phyloP scores from a whole-genome alignment of 2,888 invertebrate genomes.

The Sphaerophoria taeniata region DNA sequence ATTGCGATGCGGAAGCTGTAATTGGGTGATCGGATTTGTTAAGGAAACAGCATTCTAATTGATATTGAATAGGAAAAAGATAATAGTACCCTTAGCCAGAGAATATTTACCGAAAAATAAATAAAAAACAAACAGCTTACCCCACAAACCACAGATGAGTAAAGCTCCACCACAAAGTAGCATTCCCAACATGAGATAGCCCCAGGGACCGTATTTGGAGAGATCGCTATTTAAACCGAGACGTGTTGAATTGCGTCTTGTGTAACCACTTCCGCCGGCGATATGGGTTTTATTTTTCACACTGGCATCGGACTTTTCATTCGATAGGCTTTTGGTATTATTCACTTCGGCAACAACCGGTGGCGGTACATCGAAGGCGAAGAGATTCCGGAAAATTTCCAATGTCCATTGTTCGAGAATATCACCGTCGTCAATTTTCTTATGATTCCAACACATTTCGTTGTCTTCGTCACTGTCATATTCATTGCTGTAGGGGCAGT shows the following conservation, averaged over 20 bases:
- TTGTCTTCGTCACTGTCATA: constrained; percentile 84
- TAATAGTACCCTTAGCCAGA: constrained; percentile 65
- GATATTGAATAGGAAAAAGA: constrained; percentile 31
- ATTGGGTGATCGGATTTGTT: constrained; percentile 79
- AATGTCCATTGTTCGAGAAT: constrained; percentile 81
- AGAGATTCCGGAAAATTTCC: constrained; percentile 81
- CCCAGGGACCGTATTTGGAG: constrained; percentile 89
- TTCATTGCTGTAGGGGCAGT: constrained; percentile 87
- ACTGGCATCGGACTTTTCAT: constrained; percentile 37
- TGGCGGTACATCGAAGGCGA: constrained; percentile 79
- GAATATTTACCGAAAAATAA: constrained; percentile 1
- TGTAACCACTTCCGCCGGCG: constrained; percentile 60
- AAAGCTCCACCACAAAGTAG: constrained; percentile 88
- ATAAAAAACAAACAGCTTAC: constrained; percentile 76
- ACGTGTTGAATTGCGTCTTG: constrained; percentile 80
- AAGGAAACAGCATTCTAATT: constrained; percentile 82
- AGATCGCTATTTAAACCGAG: constrained; percentile 84
- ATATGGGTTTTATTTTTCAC: constrained; percentile 48
- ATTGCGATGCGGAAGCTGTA: constrained; percentile 82
- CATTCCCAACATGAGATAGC: constrained; percentile 89
- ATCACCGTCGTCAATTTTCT: constrained; percentile 78
- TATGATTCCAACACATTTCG: constrained; percentile 80
- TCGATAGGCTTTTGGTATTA: not conserved
- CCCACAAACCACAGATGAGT: constrained; percentile 89
- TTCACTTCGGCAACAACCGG: constrained; percentile 61